Evolutionary conservation across 2,888 invertebrate species (phyloP).

Genomic region (Maniola hyperantus): DNA sequence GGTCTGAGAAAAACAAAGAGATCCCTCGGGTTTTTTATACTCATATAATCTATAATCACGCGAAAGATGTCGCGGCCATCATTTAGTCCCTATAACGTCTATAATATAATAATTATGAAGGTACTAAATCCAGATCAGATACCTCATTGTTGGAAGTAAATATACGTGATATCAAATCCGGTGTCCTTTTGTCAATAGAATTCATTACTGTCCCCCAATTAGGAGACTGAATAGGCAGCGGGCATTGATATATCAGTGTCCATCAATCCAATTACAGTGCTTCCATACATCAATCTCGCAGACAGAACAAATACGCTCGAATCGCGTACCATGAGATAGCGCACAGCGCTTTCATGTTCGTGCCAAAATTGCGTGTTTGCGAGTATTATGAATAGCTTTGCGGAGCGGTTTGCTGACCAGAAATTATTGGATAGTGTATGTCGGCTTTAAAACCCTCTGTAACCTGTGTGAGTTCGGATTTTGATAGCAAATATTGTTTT

Average conservation of each 20-base stretch:
- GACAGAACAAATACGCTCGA: slow-evolving; percentile 40
- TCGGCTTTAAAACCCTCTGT: not conserved
- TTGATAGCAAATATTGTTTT: not conserved
- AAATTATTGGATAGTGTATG: slow-evolving; percentile 24
- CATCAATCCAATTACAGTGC: slow-evolving; percentile 56
- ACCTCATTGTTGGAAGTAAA: not conserved
- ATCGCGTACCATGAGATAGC: slow-evolving; percentile 32
- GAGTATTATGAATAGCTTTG: slow-evolving; percentile 27
- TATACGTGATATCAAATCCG: not conserved
- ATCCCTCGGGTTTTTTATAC: no score
- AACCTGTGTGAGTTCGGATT: not conserved
- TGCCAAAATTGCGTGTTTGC: slow-evolving; percentile 31
- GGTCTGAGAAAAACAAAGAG: no score
- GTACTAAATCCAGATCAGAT: no score
- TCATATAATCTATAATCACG: no score
- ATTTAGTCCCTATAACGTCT: no score
- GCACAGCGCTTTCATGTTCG: slow-evolving; percentile 27
- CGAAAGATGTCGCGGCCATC: no score
- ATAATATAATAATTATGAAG: no score
- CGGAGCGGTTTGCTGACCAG: slow-evolving; percentile 24
- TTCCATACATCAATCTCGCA: slow-evolving; percentile 63
- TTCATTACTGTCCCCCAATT: slow-evolving; percentile 23
- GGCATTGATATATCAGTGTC: slow-evolving; percentile 61
- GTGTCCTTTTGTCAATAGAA: slow-evolving; percentile 13
- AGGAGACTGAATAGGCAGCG: slow-evolving; percentile 22